phyloP scores from a whole-genome alignment of 2,113 vertebrate species.

The Odocoileus hemionus region DNA sequence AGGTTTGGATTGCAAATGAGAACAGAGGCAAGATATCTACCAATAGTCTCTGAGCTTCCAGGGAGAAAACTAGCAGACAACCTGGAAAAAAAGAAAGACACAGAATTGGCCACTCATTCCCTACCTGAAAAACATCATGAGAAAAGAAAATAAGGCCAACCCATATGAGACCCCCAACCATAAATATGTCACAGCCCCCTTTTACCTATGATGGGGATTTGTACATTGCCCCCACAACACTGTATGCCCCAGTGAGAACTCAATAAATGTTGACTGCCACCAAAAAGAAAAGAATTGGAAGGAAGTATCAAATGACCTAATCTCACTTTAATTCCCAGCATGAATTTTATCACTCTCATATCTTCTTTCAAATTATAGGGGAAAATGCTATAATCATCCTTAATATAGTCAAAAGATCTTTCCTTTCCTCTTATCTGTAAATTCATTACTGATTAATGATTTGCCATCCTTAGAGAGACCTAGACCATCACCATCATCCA shows the following conservation, averaged over 20 bases:
- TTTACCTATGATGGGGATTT: background rate
- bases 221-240: slow-evolving; percentile 14
- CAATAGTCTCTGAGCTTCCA: slow-evolving; percentile 23
- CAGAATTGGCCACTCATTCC: background rate
- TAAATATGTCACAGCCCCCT: background rate
- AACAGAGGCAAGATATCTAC: slow-evolving; percentile 35
- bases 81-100: background rate
- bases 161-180: background rate
- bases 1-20: slow-evolving; percentile 30
- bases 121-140: background rate
- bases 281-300: background rate
- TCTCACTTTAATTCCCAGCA: background rate
- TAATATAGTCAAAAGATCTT: background rate
- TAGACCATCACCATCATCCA: background rate
- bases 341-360: background rate
- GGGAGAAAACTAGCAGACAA: slow-evolving; percentile 46
- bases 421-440: slow-evolving; percentile 11
- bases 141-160: slow-evolving; percentile 11
- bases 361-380: background rate
- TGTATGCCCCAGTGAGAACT: background rate
- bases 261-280: background rate
- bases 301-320: background rate
- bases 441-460: slow-evolving; percentile 22
- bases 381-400: background rate
- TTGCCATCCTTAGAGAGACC: slow-evolving; percentile 5